Evolutionary conservation across 2,888 invertebrate species (phyloP).

Genomic region (Hirudinaria manillensis): DNA sequence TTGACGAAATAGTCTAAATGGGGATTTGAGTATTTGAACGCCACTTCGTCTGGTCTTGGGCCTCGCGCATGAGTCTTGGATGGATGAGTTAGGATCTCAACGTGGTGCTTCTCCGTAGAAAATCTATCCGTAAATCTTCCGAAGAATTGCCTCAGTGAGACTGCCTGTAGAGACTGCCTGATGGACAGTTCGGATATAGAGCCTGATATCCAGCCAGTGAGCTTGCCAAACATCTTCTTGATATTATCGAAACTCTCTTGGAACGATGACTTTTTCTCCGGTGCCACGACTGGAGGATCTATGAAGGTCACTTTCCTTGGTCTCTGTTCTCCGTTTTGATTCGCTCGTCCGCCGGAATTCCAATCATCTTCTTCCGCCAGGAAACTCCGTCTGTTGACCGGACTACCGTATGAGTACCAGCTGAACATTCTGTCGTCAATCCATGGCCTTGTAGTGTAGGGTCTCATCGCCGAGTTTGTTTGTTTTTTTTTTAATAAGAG

Average conservation of each 20-base stretch:
- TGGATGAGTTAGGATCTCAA: neutral
- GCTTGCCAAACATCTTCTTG: conserved; percentile 10
- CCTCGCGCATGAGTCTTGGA: neutral
- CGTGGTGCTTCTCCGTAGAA: neutral
- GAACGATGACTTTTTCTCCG: neutral
- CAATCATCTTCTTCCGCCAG: neutral
- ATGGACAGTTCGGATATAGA: neutral
- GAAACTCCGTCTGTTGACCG: neutral
- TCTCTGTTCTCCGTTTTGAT: conserved; percentile 12
- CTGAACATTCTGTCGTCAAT: conserved; percentile 19
- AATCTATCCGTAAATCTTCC: neutral
- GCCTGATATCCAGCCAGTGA: neutral
- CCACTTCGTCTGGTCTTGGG: neutral
- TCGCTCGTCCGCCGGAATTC: neutral
- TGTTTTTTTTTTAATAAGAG: neutral
- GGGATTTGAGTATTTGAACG: neutral
- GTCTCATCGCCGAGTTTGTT: neutral
- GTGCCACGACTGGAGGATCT: neutral
- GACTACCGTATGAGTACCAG: conserved; percentile 17
- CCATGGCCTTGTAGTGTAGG: neutral
- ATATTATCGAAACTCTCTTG: conserved; percentile 1
- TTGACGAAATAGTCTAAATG: neutral
- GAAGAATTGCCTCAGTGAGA: neutral
- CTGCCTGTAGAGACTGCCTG: neutral
- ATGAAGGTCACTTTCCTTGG: conserved; percentile 15